Evolutionary conservation across 2,113 vertebrate species (phyloP), one percentile per base, ranked within the genome.

Genomic region (Boleophthalmus pectinirostris): DNA sequence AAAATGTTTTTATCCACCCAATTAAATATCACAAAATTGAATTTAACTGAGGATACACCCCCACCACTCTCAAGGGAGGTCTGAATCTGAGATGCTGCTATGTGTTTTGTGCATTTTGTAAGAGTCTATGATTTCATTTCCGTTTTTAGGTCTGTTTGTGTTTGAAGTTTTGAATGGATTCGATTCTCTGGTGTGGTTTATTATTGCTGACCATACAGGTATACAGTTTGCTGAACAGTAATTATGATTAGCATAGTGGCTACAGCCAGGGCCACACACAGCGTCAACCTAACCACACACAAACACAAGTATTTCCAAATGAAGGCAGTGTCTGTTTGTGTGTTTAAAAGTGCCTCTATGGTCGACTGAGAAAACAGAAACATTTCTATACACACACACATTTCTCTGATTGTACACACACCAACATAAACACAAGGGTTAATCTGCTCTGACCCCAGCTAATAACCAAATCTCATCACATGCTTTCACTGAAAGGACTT

Each of bases 301-400:
- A 74, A 20, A 68, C 57, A 75, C 25, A 68, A 70, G 72, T 79
- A 68, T 86, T 89, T 89, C 87, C 80, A 87, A 85, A 85, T 77
- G 74, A 88, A 83, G 80, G 68, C 82, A 46, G 85, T 51, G 75
- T 86, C 72, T 86, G 84, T 88, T 82, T 86, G 84, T 88, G 81
- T 83, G 76, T 88, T 80, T 84, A 85, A 87, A 86, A 74, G 79
- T 82, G 78, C 70, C 58, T 74, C 82, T 86, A 65, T 75, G 84
- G 84, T 86, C 80, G 80, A 89, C 82, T 87, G 84, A 84, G 75
- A 86, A 87, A 87, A 87, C 82, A 87, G 78, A 89, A 84, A 83
- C 80, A 87, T 81, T 78, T 81, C 73, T 74, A 64, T 68, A 68
- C 74, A 80, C 80, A 82, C 73, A 79, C 65, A 78, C 81, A 82